Evolutionary conservation across 2,797 vertebrate species (phyloP).

Genomic region (Pantherophis vulpinus): DNA sequence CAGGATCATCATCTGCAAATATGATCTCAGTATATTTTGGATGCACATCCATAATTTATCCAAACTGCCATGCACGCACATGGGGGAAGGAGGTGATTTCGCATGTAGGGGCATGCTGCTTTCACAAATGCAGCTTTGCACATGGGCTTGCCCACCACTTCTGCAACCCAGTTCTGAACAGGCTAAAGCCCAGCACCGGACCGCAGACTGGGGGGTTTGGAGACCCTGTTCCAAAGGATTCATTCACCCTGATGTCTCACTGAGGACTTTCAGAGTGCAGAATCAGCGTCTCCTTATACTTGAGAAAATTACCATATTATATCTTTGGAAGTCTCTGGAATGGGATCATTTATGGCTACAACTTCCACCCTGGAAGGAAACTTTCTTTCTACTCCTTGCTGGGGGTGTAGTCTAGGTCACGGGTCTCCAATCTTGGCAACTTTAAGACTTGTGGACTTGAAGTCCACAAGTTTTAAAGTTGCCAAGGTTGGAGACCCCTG

Average conservation of each 20-base stretch:
- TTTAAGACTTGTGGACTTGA: too few relatives aligned
- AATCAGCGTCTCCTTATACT: background rate
- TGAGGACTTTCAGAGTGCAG: background rate
- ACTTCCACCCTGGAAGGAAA: background rate
- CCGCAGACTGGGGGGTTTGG: background rate
- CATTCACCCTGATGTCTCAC: background rate
- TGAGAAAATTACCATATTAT: background rate
- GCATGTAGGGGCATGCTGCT: too few relatives aligned
- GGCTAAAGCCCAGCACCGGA: background rate
- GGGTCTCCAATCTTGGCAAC: too few relatives aligned
- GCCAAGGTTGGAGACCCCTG: too few relatives aligned
- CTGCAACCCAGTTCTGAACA: background rate
- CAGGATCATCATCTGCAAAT: background rate
- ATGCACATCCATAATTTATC: background rate
- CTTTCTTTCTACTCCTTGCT: background rate
- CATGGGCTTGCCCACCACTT: background rate
- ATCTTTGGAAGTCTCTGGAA: background rate
- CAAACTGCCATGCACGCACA: background rate
- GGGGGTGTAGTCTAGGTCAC: background rate
- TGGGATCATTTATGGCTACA: background rate
- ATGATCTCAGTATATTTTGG: background rate
- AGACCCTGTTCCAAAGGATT: background rate
- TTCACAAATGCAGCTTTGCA: background rate
- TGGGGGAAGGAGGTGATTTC: background rate
- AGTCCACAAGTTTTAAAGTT: too few relatives aligned